Evolutionary conservation across 2,113 vertebrate genomes (phyloP), one percentile per base, ranked within the genome.

Genomic region (Baryphthengus martii): DNA sequence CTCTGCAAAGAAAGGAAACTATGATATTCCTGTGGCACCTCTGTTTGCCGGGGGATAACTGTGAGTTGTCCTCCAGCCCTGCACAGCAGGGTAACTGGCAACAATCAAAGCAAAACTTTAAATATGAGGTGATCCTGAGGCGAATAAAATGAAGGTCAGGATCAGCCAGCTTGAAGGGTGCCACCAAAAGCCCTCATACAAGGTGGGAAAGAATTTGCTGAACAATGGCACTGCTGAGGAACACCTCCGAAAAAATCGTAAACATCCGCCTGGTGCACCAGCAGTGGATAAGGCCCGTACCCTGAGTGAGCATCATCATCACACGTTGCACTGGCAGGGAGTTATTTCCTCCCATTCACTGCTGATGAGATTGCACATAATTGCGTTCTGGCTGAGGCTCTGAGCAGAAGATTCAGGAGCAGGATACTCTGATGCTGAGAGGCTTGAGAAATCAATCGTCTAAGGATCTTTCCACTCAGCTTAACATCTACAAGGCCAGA

Each of bases 301-400:
- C n/a, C 61, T 37, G 42, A 26, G 7, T 58, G 55, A 85, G 62
- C 53, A 70, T 37, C 74, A 61, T 91, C 56, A 73, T 62, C 50
- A 45, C 35, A 62, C 1, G 1, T 73, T 94, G 79, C 50, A 66
- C 33, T 1, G 0, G 47, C 40, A 84, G 47, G n/a, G 47, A 73
- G 33, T 50, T 90, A 85, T 85, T 96, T 95, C 85, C 88, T 95
- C 72, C 39, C 50, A 80, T 84, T 84, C 85, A 59, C 18, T 7
- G 5, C 88, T 86, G 88, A 94, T 96, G 95, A 97, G 63, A 91
- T 86, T 90, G 85, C 55, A 84, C 47, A 28, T 93, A 96, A 96
- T 96, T 95, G 88, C 37, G 15, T 81, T 88, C 72, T 95, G 95
- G 88, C 74, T 88, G 44, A 37, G 40, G 31, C 35, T 35, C 39